Base-by-base conservation (phyloP, 2,888 invertebrate genomes). In the Drosophila eohydei region DNA sequence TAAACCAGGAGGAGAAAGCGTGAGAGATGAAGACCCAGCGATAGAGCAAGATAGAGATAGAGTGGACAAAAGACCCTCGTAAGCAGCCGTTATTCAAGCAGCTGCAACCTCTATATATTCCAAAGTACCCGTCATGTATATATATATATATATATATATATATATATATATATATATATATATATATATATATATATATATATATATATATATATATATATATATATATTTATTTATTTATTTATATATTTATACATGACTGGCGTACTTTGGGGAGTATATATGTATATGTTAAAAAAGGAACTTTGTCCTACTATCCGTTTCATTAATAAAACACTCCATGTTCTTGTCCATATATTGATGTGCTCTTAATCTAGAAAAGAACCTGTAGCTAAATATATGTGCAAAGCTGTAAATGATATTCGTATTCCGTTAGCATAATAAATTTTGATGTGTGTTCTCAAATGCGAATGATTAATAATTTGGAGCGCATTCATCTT, bases 91-190 rank as follows among this genome's bases (percentile, higher is more conserved):
- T 12, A 0, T 50, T 58, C 28, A 8, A n/a, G 38, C 36, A 26
- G 48, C 54, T 61, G 34, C 12, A 40, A 34, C n/a, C 38, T 67
- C 38, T 67, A 64, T 57, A 65, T 65, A 77, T 66, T 77, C 70
- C 76, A 80, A 80, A 74, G 70, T 43, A 74, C 57, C 58, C 26
- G 64, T 64, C 80, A 70, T 21, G 16, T 41, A 43, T 9, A 21
- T 26, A 12, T 44, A 44, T 26, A 26, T 26, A 6, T 44, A 26
- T 26, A 12, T 12, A 44, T 26, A 43, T 43, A 12, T 43, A 43
- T 43, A 21, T 43, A 50, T 21, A 43, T 21, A 44, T 14, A 34
- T 34, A 34, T 34, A 21, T 21, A 21, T 21, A 21, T 21, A 21
- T 21, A 43, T 21, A 41, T 41, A 43, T 9, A 21, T 26, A 12